Evolutionary conservation across 2,113 vertebrate species (phyloP), one percentile per base, ranked within the genome.

Genomic region (Bostrychus sinensis): DNA sequence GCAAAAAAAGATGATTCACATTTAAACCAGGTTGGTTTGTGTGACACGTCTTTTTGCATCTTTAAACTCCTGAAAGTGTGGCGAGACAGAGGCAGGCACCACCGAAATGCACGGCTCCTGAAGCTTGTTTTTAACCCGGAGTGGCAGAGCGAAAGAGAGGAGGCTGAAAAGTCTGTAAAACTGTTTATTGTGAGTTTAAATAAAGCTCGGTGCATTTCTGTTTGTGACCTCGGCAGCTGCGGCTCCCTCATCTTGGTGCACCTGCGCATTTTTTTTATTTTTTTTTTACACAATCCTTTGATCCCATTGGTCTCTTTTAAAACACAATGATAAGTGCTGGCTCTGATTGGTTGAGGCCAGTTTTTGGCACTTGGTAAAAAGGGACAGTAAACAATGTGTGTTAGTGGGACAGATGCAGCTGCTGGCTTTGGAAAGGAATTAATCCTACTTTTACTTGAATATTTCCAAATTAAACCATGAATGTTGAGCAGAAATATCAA

Each of bases 171-270:
- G 61, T 46, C 59, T 14, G 59, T 1, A n/a, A 57, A 77, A 43
- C 42, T 57, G 25, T 82, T 80, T 54, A 65, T 22, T 7, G 0
- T 43, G 69, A 42, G 48, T 62, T 34, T 66, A 25, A 58, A 75
- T 48, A 74, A 75, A 75, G 54, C 46, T 14, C 43, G 28, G 37
- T 60, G 9, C 12, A 16, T 37, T 54, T 78, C 63, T 7, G 48
- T 74, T 74, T 72, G 72, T 60, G 66, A 77, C 68, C 68, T 70
- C 46, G 63, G 72, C 86, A 89, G 85, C 89, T 88, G 90, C 89
- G 72, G 75, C 57, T 32, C 50, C 1, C 66, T 80, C 66, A 82
- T 78, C 61, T 23, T 39, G 69, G 36, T 83, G 76, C 87, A 89
- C 88, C 87, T 89, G 89, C 83, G 19, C 11, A 12, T 36, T 39